These are phyloP conservation scores for Drosophila falleni DNA, from an alignment of 2,888 invertebrate genomes.

Conservation along the genomic window DNA sequence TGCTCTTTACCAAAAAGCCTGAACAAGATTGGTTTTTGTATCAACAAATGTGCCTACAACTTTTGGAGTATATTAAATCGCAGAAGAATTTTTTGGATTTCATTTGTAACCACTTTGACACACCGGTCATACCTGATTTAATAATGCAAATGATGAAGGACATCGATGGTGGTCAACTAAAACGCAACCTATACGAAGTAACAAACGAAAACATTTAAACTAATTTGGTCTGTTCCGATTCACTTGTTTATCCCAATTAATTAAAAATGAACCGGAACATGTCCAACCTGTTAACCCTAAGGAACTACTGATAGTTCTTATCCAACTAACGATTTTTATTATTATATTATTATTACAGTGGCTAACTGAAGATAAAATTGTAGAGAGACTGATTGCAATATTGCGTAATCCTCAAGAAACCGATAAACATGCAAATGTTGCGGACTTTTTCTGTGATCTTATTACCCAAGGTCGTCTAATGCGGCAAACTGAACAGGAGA, in stretches of 20 bases:
- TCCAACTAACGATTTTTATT: constrained; percentile 53
- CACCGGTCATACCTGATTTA: constrained; percentile 97
- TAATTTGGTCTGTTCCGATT: constrained; percentile 3
- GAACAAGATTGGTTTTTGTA: constrained; percentile 97
- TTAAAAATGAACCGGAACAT: constrained; percentile 2
- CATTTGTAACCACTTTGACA: constrained; percentile 95
- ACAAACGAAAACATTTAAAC: constrained; percentile 67
- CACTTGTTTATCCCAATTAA: background rate
- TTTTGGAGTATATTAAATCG: constrained; percentile 95
- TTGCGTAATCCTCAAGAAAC: constrained; percentile 89
- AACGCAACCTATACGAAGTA: constrained; percentile 90
- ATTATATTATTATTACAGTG: constrained; percentile 88
- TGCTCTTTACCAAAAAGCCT: constrained; percentile 94
- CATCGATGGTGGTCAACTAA: constrained; percentile 91
- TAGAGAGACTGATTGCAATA: constrained; percentile 91
- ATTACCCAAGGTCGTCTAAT: constrained; percentile 88
- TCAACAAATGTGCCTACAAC: constrained; percentile 95
- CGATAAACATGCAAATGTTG: constrained; percentile 94
- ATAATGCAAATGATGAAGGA: constrained; percentile 93
- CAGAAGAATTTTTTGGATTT: constrained; percentile 94
- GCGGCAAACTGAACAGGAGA: constrained; percentile 88
- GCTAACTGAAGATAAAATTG: constrained; percentile 94
- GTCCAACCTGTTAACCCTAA: background rate
- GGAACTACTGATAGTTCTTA: background rate
- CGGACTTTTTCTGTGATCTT: constrained; percentile 95